These are phyloP conservation scores for Hedya salicella DNA, from an alignment of 2,888 invertebrate genomes.

Conservation along the genomic window DNA sequence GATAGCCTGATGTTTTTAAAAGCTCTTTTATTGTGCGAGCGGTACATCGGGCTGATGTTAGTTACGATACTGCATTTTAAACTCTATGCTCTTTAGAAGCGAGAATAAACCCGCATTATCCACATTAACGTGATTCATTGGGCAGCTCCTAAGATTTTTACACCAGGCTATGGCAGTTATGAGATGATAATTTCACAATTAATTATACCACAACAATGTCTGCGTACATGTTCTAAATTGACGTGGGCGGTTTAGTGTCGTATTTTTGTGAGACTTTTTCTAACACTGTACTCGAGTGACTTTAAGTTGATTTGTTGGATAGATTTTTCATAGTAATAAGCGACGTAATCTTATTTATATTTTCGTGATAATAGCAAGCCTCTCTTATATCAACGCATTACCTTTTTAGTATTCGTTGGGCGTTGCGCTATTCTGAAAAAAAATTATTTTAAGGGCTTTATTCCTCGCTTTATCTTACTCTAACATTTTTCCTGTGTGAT, in stretches of 20 bases:
- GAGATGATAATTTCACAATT: constrained; percentile 46
- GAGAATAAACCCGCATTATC: constrained; percentile 45
- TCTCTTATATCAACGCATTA: constrained; percentile 39
- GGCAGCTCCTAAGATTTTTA: constrained; percentile 54
- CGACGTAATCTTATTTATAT: constrained; percentile 27
- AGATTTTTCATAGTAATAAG: constrained; percentile 32
- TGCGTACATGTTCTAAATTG: constrained; percentile 25
- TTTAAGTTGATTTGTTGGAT: constrained; percentile 35
- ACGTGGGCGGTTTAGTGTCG: constrained; percentile 37
- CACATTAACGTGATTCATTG: constrained; percentile 58
- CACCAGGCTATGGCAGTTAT: constrained; percentile 46
- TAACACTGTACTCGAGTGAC: constrained; percentile 15
- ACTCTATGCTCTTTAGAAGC: constrained; percentile 41
- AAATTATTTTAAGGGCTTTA: constrained; percentile 40
- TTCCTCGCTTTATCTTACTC: constrained; percentile 38
- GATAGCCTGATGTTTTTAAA: constrained; percentile 80
- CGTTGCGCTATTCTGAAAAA: constrained; percentile 24
- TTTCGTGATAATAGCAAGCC: constrained; percentile 24
- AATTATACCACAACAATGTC: constrained; percentile 35
- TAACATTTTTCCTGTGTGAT: constrained; percentile 42
- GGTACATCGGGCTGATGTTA: constrained; percentile 45
- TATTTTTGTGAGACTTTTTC: constrained; percentile 31
- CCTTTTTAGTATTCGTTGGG: constrained; percentile 10
- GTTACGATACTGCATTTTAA: constrained; percentile 44
- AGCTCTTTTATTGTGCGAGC: constrained; percentile 80